Conservation (phyloP, 2,888 invertebrate species). For the Girardia tigrina region DNA sequence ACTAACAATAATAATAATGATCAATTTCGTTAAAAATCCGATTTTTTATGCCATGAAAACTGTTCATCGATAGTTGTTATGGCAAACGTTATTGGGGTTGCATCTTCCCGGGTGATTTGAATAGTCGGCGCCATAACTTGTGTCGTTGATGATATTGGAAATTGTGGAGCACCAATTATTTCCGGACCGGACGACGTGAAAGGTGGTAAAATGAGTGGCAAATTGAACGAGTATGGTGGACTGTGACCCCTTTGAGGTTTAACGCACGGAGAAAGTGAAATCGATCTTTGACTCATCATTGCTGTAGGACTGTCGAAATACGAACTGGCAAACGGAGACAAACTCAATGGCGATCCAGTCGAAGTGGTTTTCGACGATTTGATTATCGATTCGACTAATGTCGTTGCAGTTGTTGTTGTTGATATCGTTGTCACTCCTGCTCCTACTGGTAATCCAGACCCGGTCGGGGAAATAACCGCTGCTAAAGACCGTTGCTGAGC, state of each 20-base stretch:
- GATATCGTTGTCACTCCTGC: too few species aligned
- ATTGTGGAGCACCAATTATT: slow-evolving; percentile 4
- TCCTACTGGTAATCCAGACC: too few species aligned
- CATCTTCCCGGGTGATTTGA: neutral
- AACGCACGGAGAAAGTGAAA: neutral
- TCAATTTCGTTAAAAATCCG: neutral
- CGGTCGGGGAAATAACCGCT: neutral
- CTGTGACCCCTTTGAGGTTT: neutral
- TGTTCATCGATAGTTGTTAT: neutral
- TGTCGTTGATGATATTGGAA: neutral
- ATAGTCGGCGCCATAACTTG: neutral
- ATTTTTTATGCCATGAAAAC: neutral
- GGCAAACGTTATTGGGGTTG: neutral
- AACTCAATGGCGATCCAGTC: neutral
- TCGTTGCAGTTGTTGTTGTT: too few species aligned
- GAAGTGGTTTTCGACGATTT: neutral
- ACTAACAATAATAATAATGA: too few species aligned
- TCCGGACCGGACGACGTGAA: slow-evolving; percentile 5
- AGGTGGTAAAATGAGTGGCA: slow-evolving; percentile 12
- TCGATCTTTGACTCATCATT: slow-evolving; percentile 6
- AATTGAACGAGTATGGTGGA: neutral
- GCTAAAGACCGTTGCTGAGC: neutral
- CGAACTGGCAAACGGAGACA: slow-evolving; percentile 2
- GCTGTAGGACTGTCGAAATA: slow-evolving; percentile 18
- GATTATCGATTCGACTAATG: neutral